Percentiles rank a stretch among this genome's conserved stretches.
Conservation (phyloP, 1,140 invertebrate genomes). For the Meteorus sp. region DNA sequence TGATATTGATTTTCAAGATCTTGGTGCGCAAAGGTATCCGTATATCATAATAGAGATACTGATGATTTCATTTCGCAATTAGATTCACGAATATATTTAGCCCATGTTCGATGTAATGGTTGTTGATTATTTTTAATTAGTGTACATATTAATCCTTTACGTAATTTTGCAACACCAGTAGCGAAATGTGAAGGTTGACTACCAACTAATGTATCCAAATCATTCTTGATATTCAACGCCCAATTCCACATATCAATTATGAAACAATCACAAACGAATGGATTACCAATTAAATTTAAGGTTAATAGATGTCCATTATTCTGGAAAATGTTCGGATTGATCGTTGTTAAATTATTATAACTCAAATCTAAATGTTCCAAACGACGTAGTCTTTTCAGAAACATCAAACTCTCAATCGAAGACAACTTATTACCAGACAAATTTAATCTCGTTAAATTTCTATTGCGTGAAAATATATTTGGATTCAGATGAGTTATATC, state of each 20-base stretch:
- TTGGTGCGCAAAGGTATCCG: background rate
- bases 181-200: conserved; percentile 54
- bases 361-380: conserved; percentile 68
- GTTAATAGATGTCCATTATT: conserved; percentile 62
- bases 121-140: conserved; percentile 62
- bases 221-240: conserved; percentile 67
- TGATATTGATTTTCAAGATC: background rate
- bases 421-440: conserved; percentile 65
- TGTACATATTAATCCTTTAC: conserved; percentile 67
- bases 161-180: conserved; percentile 65
- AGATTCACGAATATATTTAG: conserved; percentile 71
- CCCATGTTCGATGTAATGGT: conserved; percentile 69
- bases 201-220: conserved; percentile 67
- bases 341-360: conserved; percentile 66
- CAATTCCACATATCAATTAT: conserved; percentile 74
- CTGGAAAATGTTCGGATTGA: conserved; percentile 62
- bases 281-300: conserved; percentile 69
- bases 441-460: conserved; percentile 67
- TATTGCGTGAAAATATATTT: conserved; percentile 65
- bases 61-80: conserved; percentile 63
- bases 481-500: conserved; percentile 64
- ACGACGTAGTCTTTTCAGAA: conserved; percentile 62
- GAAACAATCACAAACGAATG: conserved; percentile 71
- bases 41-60: conserved; percentile 55
- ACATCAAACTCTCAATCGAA: conserved; percentile 59